Evolutionary conservation across 2,113 vertebrate genomes (phyloP), one percentile per base, ranked within the genome.

Genomic region (Oreotrochilus melanogaster): DNA sequence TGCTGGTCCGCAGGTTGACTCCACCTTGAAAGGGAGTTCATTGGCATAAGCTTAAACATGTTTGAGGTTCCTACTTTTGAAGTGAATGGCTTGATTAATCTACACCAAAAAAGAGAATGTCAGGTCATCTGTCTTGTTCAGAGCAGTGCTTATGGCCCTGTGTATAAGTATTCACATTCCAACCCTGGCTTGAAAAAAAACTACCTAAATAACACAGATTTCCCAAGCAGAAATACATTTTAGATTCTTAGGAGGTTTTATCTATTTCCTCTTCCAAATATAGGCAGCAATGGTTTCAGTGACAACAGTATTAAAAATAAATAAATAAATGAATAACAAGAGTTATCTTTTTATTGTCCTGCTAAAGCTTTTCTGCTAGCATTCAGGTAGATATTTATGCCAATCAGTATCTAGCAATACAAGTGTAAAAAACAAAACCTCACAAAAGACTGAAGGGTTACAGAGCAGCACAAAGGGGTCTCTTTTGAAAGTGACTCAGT

Each of bases 401-500:
- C 67, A 12, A 78, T 89, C 3, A 22, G n/a, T 64, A 37, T 93
- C 81, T 84, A 90, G 62, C 60, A 92, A 37, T 39, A 84, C 33
- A 47, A 43, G 13, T 14, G 28, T 86, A 35, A 81, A 71, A 94
- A 75, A 24, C 60, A 62, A 93, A 92, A 45, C 42, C 65, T 23
- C 47, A 73, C 79, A 89, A 92, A 95, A 89, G 74, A 50, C 66
- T 57, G 66, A 88, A 91, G 60, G 79, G 85, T 91, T 95, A 53
- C 95, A 86, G 85, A 82, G 82, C 51, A 85, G 45, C 93, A 53
- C 85, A 74, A 89, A 93, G 87, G 91, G 92, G 79, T 78, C 82
- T 94, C 71, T 94, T 89, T 97, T 76, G 53, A 78, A 80, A 92
- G 53, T 91, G 88, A 94, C 85, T 58, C 86, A 56, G 78, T 61